A percentile compares a stretch with the other conserved stretches of the same genome.
These are phyloP conservation scores for Kryphioiulus occultus DNA, from an alignment of 2,888 invertebrate species.

Conservation along the genomic window DNA sequence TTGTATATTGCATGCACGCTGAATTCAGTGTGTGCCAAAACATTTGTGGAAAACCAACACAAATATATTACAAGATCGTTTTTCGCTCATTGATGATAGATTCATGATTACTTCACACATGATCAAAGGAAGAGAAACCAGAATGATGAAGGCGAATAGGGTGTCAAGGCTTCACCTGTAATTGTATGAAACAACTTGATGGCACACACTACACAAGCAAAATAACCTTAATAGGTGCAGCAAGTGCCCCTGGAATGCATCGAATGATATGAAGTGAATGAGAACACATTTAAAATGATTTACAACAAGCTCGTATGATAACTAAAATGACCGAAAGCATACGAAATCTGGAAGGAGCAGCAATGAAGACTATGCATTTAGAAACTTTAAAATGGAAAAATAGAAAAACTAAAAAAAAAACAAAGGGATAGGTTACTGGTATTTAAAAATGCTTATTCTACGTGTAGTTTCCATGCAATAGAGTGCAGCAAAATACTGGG, in stretches of 20 bases:
- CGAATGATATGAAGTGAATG: neutral
- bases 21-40: neutral
- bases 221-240: neutral
- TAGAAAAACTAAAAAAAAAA: too few relatives aligned
- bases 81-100: slow-evolving; percentile 26
- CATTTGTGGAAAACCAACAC: neutral
- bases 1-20: neutral
- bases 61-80: neutral
- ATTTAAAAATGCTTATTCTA: slow-evolving; percentile 6
- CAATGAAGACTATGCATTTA: neutral
- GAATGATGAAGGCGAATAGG: neutral
- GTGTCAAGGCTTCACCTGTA: neutral
- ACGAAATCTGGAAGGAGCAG: slow-evolving; percentile 3
- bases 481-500: neutral
- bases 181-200: neutral
- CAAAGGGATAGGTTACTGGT: neutral
- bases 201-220: neutral
- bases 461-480: neutral
- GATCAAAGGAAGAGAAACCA: neutral
- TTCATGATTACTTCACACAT: slow-evolving; percentile 1
- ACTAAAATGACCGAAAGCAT: neutral
- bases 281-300: neutral
- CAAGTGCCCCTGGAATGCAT: neutral
- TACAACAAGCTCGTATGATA: neutral
- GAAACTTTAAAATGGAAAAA: neutral